Evolutionary conservation across 2,113 vertebrate genomes (phyloP), one percentile per base, ranked within the genome.

Genomic region (Aepyceros melampus): DNA sequence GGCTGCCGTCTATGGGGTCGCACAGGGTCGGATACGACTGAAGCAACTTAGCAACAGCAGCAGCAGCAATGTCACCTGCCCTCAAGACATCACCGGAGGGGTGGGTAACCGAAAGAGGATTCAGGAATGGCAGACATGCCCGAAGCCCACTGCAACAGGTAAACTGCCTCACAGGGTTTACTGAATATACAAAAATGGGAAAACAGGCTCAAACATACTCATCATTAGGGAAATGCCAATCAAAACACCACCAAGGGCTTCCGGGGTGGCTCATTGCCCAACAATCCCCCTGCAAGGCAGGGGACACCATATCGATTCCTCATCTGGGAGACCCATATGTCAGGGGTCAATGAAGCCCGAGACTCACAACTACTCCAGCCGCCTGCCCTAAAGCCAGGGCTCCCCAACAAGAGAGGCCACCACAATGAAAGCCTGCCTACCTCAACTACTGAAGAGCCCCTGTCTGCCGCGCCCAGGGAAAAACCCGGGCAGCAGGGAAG

Each of bases 391-490:
- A 67, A 67, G 17, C 64, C 64, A 71, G n/a, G 2, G 64, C n/a
- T 36, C 64, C 64, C 64, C 17, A 71, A 36, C n/a, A 71, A 36
- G 64, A 67, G 17, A 36, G 17, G 17, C 64, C 64, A 36, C 64
- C n/a, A 21, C 64, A 36, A 21, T 21, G n/a, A 71, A 71, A 71
- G 33, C 64, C 9, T 11, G 67, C n/a, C 19, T n/a, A 23, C 17
- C 0, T 0, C n/a, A 74, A 40, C 5, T 13, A 40, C 67, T 40
- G 67, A 74, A 40, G 5, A 40, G n/a, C 10, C 10, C 67, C n/a
- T 2, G 1, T n/a, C 9, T 23, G n/a, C 19, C 1, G 0, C 5
- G 0, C n/a, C 67, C n/a, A 71, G 19, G 19, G 62, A 9, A n/a
- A 67, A n/a, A 17, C 31, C 15, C 7, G 1, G 62, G 62, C 33